Base-by-base conservation (phyloP, 2,797 vertebrate genomes). In the Lepilemur septentrionalis region DNA sequence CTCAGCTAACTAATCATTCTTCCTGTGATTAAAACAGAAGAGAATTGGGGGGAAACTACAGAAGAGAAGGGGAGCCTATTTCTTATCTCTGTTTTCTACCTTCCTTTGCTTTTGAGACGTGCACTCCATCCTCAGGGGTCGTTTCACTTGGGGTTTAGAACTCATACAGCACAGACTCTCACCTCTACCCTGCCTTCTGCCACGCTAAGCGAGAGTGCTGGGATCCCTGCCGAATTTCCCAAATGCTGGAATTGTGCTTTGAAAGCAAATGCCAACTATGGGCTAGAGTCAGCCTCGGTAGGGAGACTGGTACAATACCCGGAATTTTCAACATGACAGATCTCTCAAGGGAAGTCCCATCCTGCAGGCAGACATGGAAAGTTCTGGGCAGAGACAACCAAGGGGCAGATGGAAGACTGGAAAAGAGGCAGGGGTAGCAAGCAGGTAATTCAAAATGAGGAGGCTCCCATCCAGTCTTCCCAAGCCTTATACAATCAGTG, bases 21-120 rank as follows among this genome's bases (percentile, higher is more conserved):
- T 97, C 59, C 78, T 11, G 86, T 89, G 94, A 88, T 93, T 95
- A 96, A 89, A 87, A 88, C 85, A 93, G 92, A 38, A 87, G 81
- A 81, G 93, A 95, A 78, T 32, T 75, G 80, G 7, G 35, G 32
- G 11, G 41, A 28, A 30, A 35, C 30, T 57, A 5, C 28, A 38
- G 46, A 61, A 41, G 32, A 81, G 92, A 86, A 75, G 38, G 30
- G 78, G 30, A 52, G 48, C 35, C 22, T 63, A 38, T 78, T 69
- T 86, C 91, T 96, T 55, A 76, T 55, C 89, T 95, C 78, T 55
- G 48, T 70, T 86, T 89, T 67, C 87, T 82, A 13, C 41, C 50
- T 78, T 75, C 55, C 50, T 73, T 82, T 86, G 63, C 25, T 91
- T 59, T 76, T 48, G 59, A 83, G 89, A 59, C 82, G 23, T 52